Evolutionary conservation across 2,888 invertebrate genomes (phyloP).

Genomic region (Saturnia japonica): DNA sequence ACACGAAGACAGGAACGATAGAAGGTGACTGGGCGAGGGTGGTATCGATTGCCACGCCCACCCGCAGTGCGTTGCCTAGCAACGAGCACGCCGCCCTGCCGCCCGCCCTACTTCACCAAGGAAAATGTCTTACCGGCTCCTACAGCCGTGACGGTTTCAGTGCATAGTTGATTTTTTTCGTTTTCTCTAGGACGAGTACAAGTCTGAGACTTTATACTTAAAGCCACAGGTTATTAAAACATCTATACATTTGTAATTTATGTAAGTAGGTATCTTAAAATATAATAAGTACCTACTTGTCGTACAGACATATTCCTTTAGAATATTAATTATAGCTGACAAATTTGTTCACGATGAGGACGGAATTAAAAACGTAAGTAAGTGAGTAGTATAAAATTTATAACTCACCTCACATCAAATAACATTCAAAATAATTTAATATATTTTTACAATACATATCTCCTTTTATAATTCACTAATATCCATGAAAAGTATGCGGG

Average conservation of each 20-base stretch:
- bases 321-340: not conserved
- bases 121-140: slow-evolving; percentile 41
- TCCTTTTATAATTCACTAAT: too few species aligned
- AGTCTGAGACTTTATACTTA: not conserved
- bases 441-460: too few species aligned
- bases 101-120: slow-evolving; percentile 44
- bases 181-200: not conserved
- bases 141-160: not conserved
- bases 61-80: slow-evolving; percentile 82
- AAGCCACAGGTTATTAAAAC: not conserved
- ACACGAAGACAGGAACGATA: slow-evolving; percentile 48
- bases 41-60: slow-evolving; percentile 88
- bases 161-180: not conserved
- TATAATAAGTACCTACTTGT: too few species aligned
- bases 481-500: too few species aligned
- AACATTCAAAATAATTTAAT: too few species aligned
- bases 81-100: slow-evolving; percentile 55
- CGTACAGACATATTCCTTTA: not conserved
- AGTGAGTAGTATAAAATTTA: not conserved
- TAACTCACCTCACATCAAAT: too few species aligned
- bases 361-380: not conserved
- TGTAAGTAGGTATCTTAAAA: not conserved
- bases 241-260: not conserved
- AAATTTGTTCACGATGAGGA: not conserved
- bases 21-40: slow-evolving; percentile 63